phyloP scores from a whole-genome alignment of 2,113 vertebrate species.

The Chauna torquata region DNA sequence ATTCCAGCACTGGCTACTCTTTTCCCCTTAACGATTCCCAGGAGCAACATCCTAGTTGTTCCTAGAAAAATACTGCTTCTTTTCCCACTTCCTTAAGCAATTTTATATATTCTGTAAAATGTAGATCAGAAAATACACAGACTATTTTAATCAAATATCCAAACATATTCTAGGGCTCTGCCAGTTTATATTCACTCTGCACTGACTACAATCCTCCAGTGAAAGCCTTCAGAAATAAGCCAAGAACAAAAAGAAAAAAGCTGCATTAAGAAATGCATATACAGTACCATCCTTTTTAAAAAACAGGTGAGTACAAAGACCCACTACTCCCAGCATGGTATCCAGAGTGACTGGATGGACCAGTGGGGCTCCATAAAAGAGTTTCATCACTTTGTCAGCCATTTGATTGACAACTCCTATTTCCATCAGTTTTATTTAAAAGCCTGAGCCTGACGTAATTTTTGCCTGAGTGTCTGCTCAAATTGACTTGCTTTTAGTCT shows the following conservation, averaged over 20 bases:
- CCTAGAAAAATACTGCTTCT: not conserved
- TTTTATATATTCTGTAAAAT: conserved; percentile 10
- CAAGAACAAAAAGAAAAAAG: not conserved
- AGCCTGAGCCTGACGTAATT: not conserved
- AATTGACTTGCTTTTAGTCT: not conserved
- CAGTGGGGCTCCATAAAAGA: not conserved
- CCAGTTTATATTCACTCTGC: not conserved
- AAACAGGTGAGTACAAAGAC: not conserved
- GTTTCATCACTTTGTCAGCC: not conserved
- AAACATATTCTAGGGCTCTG: conserved; percentile 17
- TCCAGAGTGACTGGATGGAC: not conserved
- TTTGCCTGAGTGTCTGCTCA: not conserved
- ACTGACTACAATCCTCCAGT: not conserved
- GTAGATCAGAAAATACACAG: conserved; percentile 48
- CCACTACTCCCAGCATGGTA: accelerated
- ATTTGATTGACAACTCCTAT: not conserved
- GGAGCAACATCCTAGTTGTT: not conserved
- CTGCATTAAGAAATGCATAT: not conserved
- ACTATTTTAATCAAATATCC: conserved; percentile 20
- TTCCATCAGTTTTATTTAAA: not conserved
- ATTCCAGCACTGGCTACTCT: not conserved
- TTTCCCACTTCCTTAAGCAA: not conserved
- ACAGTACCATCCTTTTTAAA: not conserved
- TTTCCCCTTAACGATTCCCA: not conserved
- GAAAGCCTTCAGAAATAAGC: not conserved